Evolutionary conservation across 1,140 invertebrate genomes (phyloP).

Genomic region (Papilio polytes): DNA sequence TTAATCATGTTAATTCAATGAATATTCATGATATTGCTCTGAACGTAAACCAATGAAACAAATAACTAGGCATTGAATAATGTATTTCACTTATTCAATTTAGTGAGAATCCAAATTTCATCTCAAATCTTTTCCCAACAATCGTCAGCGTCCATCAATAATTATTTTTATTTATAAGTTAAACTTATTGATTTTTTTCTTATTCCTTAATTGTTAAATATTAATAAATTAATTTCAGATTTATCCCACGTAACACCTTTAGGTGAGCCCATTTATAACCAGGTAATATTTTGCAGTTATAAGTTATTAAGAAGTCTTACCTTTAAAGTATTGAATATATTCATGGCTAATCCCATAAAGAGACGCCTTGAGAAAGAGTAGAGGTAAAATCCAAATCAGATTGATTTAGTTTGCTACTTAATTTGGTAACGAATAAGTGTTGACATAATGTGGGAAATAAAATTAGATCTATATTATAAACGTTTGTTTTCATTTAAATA

Average conservation of each 20-base stretch:
- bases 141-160: too few relatives aligned
- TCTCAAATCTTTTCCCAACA: not conserved
- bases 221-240: not conserved
- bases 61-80: constrained; percentile 29
- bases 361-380: not conserved
- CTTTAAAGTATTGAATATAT: constrained; percentile 5
- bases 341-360: constrained; percentile 13
- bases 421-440: not conserved
- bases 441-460: constrained; percentile 10
- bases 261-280: not conserved
- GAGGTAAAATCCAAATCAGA: not conserved
- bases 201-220: not conserved
- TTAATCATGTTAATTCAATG: constrained; percentile 25
- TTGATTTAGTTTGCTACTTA: not conserved
- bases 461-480: not conserved
- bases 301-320: constrained; percentile 21
- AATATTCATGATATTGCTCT: constrained; percentile 26
- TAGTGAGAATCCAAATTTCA: not conserved
- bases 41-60: constrained; percentile 28
- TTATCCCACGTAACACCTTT: not conserved
- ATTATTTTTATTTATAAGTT: too few relatives aligned
- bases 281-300: not conserved
- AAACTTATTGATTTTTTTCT: too few relatives aligned
- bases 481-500: too few relatives aligned
- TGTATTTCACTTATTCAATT: constrained; percentile 19